Evolutionary conservation across 2,888 invertebrate species (phyloP), one percentile per base, ranked within the genome.

Genomic region (Caenorhabditis sp.): DNA sequence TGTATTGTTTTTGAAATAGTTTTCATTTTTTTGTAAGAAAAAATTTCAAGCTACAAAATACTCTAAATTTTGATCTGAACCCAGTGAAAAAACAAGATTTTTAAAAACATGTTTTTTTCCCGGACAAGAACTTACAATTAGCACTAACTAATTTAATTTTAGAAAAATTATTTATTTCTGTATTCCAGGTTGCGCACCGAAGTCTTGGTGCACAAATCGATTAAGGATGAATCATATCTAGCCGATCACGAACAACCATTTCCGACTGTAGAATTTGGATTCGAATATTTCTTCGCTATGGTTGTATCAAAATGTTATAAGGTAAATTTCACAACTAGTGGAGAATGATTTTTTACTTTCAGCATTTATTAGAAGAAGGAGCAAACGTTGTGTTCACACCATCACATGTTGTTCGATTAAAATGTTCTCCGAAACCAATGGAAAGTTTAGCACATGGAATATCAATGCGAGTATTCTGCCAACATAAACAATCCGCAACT

Each of bases 241-340:
- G 25, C 59, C 23, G 70, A 65, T 31, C 69, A 81, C 49, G 78
- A 78, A 7, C 79, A 82, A 58, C 82, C 82, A 14, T 87, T 87
- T 53, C 87, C 87, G 8, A 83, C 85, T 4, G 85, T 85, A 23
- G 87, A 87, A 59, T 87, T 87, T 66, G 87, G 87, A 20, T 87
- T 87, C 72, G 87, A 87, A 67, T 87, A 87, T 67, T 87, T 87
- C 63, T 85, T 87, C 67, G 84, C 87, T 1, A 83, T 84, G 79
- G 87, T 87, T 50, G 83, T 87, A 26, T 84, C 87, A 14, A 87
- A 87, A 63, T 84, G 84, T 62, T 87, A 87, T 68, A 72, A 84
- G 78, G 84, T 85, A 17, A 65, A 76, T 57, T 8, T 31, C 25
- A 23, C 10, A 27, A 10, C 26, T 26, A 50, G 52, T 52, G 2